Evolutionary conservation across 2,797 vertebrate genomes (phyloP), one percentile per base, ranked within the genome.

Genomic region (Chelon auratus): DNA sequence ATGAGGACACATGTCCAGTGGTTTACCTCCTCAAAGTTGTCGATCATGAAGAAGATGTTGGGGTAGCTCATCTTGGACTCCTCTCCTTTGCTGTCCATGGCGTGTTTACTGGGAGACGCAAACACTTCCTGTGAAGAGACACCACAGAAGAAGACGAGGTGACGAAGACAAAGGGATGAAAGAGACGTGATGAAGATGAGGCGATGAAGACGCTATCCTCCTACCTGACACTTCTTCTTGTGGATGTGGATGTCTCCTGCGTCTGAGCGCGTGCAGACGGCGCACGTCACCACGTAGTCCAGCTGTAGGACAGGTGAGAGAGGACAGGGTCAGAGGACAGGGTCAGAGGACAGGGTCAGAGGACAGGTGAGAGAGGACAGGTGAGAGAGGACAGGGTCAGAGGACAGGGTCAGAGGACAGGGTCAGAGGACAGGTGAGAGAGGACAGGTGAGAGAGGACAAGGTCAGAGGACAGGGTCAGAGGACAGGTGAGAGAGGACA

Each of bases 1-100:
- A 43, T 6, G 30, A 43, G 12, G 39, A 3, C 3, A 11, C 39
- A 6, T 40, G 39, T 40, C 39, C 3, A 13, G 39, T 13, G 9
- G 5, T 2, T 47, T 18, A 99, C 98, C 96, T 99, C 98, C 84
- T 99, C 98, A 40, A 99, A 99, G 92, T 96, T 99, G 93, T 99
- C 98, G 4, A 99, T 99, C 98, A 99, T 99, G 92, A 98, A 99
- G 94, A 99, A 99, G 91, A 99, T 99, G 91, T 99, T 98, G 4
- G 98, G 98, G 87, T 99, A 99, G 92, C 98, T 99, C 92, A 99
- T 99, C 93, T 98, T 98, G 11, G 98, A 99, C 79, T 99, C 97
- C 37, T 99, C 97, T 14, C 98, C 98, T 84, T 99, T 99, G 89
- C 97, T 99, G 93, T 99, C 98, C 98, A 99, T 99, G 0, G 97